Percentiles rank a stretch among this genome's conserved stretches.
phyloP scores from a whole-genome alignment of 2,888 invertebrate genomes.

The Didymodactylos carnosus region DNA sequence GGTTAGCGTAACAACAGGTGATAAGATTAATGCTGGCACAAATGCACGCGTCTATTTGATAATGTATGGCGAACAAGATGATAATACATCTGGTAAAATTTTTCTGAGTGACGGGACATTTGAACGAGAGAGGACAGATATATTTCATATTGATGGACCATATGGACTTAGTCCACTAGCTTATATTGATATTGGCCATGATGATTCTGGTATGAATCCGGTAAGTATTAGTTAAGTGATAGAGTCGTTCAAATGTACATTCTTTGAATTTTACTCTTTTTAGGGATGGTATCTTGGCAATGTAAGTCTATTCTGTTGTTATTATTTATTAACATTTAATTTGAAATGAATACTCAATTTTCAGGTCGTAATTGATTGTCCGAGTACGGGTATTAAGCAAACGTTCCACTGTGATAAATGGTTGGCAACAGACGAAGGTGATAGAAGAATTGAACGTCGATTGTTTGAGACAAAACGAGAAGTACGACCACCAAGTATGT shows the following conservation, averaged over 20 bases:
- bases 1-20: constrained; percentile 28
- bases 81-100: constrained; percentile 25
- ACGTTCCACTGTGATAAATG: constrained; percentile 30
- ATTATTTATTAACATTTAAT: not conserved
- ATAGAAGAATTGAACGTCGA: constrained; percentile 27
- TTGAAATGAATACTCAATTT: not conserved
- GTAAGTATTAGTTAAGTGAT: too few species aligned
- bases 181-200: constrained; percentile 30
- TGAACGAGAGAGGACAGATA: constrained; percentile 25
- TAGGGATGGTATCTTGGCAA: constrained; percentile 31
- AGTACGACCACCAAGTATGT: constrained; percentile 25
- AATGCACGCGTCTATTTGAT: constrained; percentile 28
- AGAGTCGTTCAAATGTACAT: too few species aligned
- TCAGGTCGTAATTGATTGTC: constrained; percentile 30
- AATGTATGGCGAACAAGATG: constrained; percentile 20
- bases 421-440: constrained; percentile 29
- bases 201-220: constrained; percentile 26
- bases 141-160: constrained; percentile 28
- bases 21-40: constrained; percentile 28
- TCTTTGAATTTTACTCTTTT: too few species aligned
- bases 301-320: constrained; percentile 16
- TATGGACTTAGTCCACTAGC: constrained; percentile 27
- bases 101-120: constrained; percentile 30
- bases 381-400: constrained; percentile 30
- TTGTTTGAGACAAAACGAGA: constrained; percentile 25